Base-by-base conservation (phyloP, 2,888 invertebrate species). In the Rosalia funebris region DNA sequence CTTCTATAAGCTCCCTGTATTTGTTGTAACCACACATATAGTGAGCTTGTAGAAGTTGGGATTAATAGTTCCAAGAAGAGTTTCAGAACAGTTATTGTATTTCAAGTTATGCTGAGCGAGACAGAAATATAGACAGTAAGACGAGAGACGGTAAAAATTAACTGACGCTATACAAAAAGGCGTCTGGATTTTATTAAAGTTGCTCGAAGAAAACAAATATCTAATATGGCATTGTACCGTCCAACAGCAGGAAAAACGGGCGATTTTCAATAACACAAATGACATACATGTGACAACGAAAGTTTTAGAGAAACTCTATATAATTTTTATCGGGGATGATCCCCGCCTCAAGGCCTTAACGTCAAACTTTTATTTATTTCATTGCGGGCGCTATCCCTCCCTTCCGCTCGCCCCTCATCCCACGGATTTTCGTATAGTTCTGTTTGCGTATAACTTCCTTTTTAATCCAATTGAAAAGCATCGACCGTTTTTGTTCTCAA, bases 361-460 rank as follows among this genome's bases (percentile, higher is more conserved):
- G 20, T 42, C 42, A 12, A 42, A 42, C 19, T 42, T 10, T 42
- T 42, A 42, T 42, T 42, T 16, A 42, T 42, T 42, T 17, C 42
- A 39, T 39, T n/a, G n/a, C n/a, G n/a, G n/a, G n/a, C n/a, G n/a
- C n/a, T n/a, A n/a, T n/a, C n/a, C n/a, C n/a, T n/a, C 25, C 25
- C 25, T 25, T 25, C 25, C 25, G n/a, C n/a, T n/a, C n/a, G n/a
- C n/a, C n/a, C n/a, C n/a, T 41, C 41, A 44, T 44, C 25, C n/a
- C 7, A 12, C 25, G 5, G 44, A 44, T 25, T 19, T 34, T 14
- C 17, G 5, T 44, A 9, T 19, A 44, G 3, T 44, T 41, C 17
- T 44, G 20, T 44, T 44, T 44, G 44, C n/a, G 25, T 14, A 12
- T 20, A 25, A 10, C 12, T 14, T 44, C 12, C 9, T 44, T 25